Evolutionary conservation across 2,797 vertebrate species (phyloP), one percentile per base, ranked within the genome.

Genomic region (Ctenochaetus hawaiiensis): DNA sequence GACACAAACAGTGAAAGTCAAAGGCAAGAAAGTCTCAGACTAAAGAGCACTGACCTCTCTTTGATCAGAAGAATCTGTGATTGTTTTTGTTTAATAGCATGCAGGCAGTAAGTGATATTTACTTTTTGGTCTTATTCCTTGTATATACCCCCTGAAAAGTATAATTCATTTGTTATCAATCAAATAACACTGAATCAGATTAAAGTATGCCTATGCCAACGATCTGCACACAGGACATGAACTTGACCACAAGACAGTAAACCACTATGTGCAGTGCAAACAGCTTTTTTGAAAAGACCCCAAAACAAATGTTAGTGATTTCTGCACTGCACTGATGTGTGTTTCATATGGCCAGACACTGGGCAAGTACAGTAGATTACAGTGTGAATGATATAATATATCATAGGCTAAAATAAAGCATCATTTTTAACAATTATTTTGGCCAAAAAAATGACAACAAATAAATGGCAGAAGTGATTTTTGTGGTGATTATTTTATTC

Each of bases 1-100:
- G 79, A 83, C 71, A 64, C 67, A 64, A 71, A 73, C 74, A 74
- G 78, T 77, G 77, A 87, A 90, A 84, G 80, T 85, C 85, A 88
- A 89, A 87, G 81, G 8, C 70, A 57, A 64, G 45, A 76, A 77
- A 68, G 54, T 20, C 10, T 62, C 51, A 76, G 43, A 73, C 41
- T 7, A 41, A 77, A 51, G 17, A 37, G 82, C 63, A 41, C 39
- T 6, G 57, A 64, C 58, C 47, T 58, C 17, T 26, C 51, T 69
- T 49, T 57, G 58, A 37, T 17, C 17, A 6, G 30, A n/a, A 18
- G 52, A 26, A 30, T 17, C 3, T 6, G 30, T 16, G 14, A 49
- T n/a, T 20, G 48, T 49, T n/a, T 49, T 49, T 20, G 39, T 34
- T 48, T 48, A 6, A 23, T 26, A 23, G 52, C 11, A 57, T 57